Evolutionary conservation across 2,888 invertebrate species (phyloP), one percentile per base, ranked within the genome.

Genomic region (Leucoma salicis): DNA sequence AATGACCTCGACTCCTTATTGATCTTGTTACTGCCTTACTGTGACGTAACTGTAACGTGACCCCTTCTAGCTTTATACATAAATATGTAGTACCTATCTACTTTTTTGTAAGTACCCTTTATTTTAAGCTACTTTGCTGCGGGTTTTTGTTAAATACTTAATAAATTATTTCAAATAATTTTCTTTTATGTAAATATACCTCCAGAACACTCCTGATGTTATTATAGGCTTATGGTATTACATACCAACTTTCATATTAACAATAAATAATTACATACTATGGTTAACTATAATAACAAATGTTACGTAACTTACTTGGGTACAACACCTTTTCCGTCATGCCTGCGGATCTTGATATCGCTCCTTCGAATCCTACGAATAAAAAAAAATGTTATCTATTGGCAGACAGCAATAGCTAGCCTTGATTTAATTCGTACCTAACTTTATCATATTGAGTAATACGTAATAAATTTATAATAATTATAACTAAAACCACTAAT

Each of bases 241-340:
- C n/a, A n/a, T n/a, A n/a, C n/a, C n/a, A n/a, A n/a, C n/a, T n/a
- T n/a, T n/a, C n/a, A n/a, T n/a, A n/a, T n/a, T n/a, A 16, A 16
- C 16, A 16, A 16, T 16, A 3, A 16, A 16, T 16, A 3, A 16
- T 3, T 3, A 25, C 10, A n/a, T n/a, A n/a, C n/a, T n/a, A n/a
- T n/a, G n/a, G 25, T 25, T n/a, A 25, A 10, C 2, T n/a, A n/a
- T 16, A 16, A 16, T 15, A 15, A n/a, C 6, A 16, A 16, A 4
- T 21, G 25, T 13, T 10, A 10, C 2, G 8, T 6, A 91, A 93
- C 92, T 93, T 92, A 93, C 94, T 94, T 91, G 94, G 93, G 89
- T 92, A 93, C 92, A 94, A 93, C 86, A 93, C 92, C 91, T 94
- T 94, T 91, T 94, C 94, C 92, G 94, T 94, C 94, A 94, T 94